Percentiles rank a stretch among this genome's conserved stretches.
These are phyloP conservation scores for Drosophila pallidifrons DNA, from an alignment of 1,140 invertebrate genomes.

Conservation along the genomic window DNA sequence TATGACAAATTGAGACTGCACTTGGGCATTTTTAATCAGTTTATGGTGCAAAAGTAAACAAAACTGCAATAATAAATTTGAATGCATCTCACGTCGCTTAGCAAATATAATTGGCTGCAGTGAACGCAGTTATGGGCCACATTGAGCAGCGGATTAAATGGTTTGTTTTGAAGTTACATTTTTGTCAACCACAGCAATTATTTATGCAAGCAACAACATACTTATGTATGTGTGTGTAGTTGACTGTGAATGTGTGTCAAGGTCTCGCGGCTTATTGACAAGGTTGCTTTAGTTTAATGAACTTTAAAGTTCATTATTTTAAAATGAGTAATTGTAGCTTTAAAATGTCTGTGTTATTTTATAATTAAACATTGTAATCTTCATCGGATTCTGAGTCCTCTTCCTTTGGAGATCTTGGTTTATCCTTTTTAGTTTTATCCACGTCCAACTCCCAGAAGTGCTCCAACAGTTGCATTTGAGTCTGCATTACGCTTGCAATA, in stretches of 20 bases:
- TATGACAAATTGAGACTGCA: no score
- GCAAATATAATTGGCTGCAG: background rate
- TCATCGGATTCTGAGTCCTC: background rate
- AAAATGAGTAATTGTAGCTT: background rate
- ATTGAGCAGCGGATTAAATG: background rate
- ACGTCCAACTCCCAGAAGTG: background rate
- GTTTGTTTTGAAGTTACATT: background rate
- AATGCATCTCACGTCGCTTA: background rate
- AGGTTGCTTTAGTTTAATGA: background rate
- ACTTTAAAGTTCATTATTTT: background rate
- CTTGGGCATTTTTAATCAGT: no score
- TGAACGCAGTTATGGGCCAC: background rate
- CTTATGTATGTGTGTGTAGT: background rate
- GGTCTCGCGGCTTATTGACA: background rate
- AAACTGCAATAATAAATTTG: no score
- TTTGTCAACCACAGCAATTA: background rate
- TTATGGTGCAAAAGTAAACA: no score
- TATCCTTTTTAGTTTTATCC: no score
- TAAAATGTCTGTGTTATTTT: no score
- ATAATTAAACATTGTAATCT: no score
- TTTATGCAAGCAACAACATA: background rate
- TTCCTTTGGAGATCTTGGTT: no score
- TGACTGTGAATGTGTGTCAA: background rate
- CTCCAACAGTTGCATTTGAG: constrained; percentile 53
- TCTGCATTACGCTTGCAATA: constrained; percentile 30